A percentile compares a stretch with the other conserved stretches of the same genome.
Evolutionary conservation across 2,113 vertebrate genomes (phyloP).

Genomic region (Gallinago undulata): DNA sequence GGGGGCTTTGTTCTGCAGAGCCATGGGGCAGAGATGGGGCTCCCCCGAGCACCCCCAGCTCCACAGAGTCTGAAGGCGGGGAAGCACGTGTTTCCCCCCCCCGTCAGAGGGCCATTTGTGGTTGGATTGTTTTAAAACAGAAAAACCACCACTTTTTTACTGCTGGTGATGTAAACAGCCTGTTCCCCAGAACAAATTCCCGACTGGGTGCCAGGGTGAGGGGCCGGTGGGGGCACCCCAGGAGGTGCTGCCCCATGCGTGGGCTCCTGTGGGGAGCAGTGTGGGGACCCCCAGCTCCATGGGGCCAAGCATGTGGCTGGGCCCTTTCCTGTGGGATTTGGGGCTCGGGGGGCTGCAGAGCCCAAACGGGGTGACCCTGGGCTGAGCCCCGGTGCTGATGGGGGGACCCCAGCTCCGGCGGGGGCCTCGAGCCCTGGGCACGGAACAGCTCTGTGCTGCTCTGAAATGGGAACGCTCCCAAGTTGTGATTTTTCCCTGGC

Average conservation of each 20-base stretch:
- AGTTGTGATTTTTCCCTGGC: slow-evolving; percentile 28
- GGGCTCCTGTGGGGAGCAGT: background rate
- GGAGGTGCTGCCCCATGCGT: no score
- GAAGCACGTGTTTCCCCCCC: rapidly evolving
- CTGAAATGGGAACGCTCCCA: background rate
- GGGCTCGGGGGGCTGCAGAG: background rate
- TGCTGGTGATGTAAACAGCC: background rate
- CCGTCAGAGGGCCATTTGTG: background rate
- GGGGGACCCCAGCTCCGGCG: rapidly evolving
- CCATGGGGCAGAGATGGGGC: background rate
- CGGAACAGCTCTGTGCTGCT: background rate
- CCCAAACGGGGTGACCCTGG: background rate
- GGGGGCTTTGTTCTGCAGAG: background rate
- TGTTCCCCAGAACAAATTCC: background rate
- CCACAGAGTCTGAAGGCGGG: background rate
- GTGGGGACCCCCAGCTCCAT: background rate
- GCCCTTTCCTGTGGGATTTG: background rate
- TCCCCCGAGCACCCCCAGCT: background rate
- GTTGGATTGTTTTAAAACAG: background rate
- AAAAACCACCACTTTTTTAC: background rate
- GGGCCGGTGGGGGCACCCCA: background rate
- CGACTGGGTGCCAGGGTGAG: background rate
- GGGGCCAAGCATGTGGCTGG: rapidly evolving
- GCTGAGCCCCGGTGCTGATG: rapidly evolving
- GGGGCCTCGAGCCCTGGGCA: rapidly evolving